phyloP scores from a whole-genome alignment of 1,140 invertebrate genomes.

The Metopolophium dirhodum region DNA sequence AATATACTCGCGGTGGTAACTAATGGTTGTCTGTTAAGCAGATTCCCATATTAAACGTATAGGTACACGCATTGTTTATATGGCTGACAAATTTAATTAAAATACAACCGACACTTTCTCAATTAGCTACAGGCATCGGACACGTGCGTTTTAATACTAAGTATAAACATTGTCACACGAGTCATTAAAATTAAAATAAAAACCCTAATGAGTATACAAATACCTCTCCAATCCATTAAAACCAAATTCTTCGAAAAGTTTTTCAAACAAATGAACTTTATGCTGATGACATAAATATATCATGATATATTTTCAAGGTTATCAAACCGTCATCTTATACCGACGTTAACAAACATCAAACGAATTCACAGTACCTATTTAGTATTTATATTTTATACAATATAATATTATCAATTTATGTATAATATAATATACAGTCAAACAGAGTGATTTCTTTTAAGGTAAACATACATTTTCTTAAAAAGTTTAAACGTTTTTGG shows the following conservation, averaged over 20 bases:
- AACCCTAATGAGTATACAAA: neutral
- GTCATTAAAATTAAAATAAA: neutral
- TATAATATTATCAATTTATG: neutral
- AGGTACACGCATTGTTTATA: neutral
- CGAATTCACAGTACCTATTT: neutral
- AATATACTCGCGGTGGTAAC: neutral
- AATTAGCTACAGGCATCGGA: neutral
- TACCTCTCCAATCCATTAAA: neutral
- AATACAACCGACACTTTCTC: neutral
- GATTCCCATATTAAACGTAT: neutral
- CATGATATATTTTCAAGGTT: neutral
- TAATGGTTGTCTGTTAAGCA: neutral
- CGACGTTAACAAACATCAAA: neutral
- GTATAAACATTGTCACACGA: neutral
- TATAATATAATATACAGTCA: neutral
- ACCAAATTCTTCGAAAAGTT: neutral
- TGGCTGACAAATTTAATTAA: constrained; percentile 12
- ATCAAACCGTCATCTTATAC: neutral
- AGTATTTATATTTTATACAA: neutral
- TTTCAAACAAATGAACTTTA: neutral
- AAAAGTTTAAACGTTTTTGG: neutral
- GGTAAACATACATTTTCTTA: neutral
- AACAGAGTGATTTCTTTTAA: neutral
- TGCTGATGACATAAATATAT: neutral
- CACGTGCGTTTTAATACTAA: neutral